Evolutionary conservation across 2,113 vertebrate species (phyloP).

Genomic region (Platichthys flesus): DNA sequence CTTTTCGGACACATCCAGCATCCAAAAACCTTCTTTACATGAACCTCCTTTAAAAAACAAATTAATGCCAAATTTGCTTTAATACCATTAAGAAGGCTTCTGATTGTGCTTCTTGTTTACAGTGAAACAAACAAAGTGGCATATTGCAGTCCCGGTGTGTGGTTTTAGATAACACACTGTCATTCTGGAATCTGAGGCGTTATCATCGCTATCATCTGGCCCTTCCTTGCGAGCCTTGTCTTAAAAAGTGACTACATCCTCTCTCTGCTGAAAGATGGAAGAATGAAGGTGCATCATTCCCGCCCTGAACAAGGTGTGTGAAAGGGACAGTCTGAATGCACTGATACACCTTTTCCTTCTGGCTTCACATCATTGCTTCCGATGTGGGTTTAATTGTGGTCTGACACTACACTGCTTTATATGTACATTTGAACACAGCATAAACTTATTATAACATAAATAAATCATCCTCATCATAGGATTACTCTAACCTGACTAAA

Average conservation of each 20-base stretch:
- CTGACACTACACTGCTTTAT: neutral
- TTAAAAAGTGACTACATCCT: neutral
- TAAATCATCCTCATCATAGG: neutral
- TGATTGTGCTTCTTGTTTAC: too few relatives aligned
- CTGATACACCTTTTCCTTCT: neutral
- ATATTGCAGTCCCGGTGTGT: neutral
- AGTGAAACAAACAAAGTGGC: neutral
- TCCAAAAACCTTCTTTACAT: too few relatives aligned
- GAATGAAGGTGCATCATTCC: neutral
- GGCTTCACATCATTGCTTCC: neutral
- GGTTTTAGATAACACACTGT: neutral
- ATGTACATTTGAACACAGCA: neutral
- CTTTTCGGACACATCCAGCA: too few relatives aligned
- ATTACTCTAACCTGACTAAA: neutral
- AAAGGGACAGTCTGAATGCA: neutral
- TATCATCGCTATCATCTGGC: neutral
- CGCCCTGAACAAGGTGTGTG: neutral
- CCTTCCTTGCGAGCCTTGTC: neutral
- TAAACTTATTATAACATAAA: neutral
- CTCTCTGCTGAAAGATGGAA: too few relatives aligned
- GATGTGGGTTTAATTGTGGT: neutral
- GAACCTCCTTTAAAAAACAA: too few relatives aligned
- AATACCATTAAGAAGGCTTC: too few relatives aligned
- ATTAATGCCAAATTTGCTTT: too few relatives aligned
- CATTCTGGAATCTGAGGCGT: neutral